Evolutionary conservation across 2,113 vertebrate species (phyloP).

Genomic region (Cranoglanis bouderius): DNA sequence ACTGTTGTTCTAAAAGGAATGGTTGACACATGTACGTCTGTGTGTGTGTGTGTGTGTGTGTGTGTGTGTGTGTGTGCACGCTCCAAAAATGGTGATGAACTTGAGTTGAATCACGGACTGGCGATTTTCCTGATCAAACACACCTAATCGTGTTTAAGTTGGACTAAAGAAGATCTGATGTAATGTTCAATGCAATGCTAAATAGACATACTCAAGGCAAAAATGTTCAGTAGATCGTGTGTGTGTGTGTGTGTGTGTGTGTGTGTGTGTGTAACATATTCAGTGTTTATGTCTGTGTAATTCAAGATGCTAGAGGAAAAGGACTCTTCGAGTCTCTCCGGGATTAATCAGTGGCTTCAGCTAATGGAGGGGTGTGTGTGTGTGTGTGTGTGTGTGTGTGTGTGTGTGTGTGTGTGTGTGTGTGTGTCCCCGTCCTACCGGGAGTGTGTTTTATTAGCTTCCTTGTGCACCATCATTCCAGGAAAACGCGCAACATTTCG

Average conservation of each 20-base stretch:
- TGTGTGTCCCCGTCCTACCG: constrained; percentile 57
- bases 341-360: constrained; percentile 71
- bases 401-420: constrained; percentile 53
- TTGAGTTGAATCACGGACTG: not conserved
- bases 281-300: constrained; percentile 36
- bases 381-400: constrained; percentile 2
- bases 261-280: not conserved
- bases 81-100: not conserved
- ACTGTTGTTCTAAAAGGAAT: not conserved
- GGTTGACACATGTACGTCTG: not conserved
- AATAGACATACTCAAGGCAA: not conserved
- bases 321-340: constrained; percentile 58
- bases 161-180: constrained; percentile 6
- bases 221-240: not conserved
- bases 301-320: constrained; percentile 49
- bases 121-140: not conserved
- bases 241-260: not conserved
- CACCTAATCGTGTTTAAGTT: not conserved
- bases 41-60: not conserved
- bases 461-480: constrained; percentile 37
- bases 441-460: constrained; percentile 59
- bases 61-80: not conserved
- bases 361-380: constrained; percentile 61
- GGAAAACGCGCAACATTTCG: constrained; percentile 11
- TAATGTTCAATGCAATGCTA: not conserved